Percentiles rank a stretch among this genome's conserved stretches.
These are phyloP conservation scores for Callosobruchus maculatus DNA, from an alignment of 2,888 invertebrate genomes.

Conservation along the genomic window DNA sequence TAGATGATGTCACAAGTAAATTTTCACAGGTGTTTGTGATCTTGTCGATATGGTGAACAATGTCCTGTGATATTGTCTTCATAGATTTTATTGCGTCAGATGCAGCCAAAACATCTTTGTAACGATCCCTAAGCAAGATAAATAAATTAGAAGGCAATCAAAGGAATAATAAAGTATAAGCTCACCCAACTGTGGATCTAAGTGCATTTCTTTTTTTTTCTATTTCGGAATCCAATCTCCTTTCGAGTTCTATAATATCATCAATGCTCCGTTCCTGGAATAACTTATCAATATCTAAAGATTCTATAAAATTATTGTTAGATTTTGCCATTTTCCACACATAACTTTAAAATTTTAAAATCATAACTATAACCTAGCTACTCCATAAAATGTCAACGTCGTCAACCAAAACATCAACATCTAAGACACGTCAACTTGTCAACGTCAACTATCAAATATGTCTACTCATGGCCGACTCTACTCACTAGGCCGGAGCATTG, in stretches of 20 bases:
- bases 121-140: slow-evolving; percentile 67
- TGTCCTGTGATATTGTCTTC: slow-evolving; percentile 45
- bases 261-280: slow-evolving; percentile 77
- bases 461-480: too few species aligned
- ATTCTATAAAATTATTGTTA: slow-evolving; percentile 51
- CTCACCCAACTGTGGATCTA: slow-evolving; percentile 91
- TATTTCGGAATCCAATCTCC: slow-evolving; percentile 81
- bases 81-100: slow-evolving; percentile 79
- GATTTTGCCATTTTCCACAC: not conserved
- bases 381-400: not conserved
- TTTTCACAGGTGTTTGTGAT: slow-evolving; percentile 42
- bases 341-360: not conserved
- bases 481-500: too few species aligned
- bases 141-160: too few species aligned
- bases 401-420: not conserved
- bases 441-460: too few species aligned
- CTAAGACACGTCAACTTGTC: too few species aligned
- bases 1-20: slow-evolving; percentile 31
- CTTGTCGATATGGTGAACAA: slow-evolving; percentile 42
- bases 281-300: slow-evolving; percentile 68
- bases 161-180: slow-evolving; percentile 22
- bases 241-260: slow-evolving; percentile 81
- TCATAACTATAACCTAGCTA: not conserved
- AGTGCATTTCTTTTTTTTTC: slow-evolving; percentile 91
- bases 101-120: slow-evolving; percentile 92